These are phyloP conservation scores for Papilio elwesi DNA, from an alignment of 2,888 invertebrate genomes.

Conservation along the genomic window DNA sequence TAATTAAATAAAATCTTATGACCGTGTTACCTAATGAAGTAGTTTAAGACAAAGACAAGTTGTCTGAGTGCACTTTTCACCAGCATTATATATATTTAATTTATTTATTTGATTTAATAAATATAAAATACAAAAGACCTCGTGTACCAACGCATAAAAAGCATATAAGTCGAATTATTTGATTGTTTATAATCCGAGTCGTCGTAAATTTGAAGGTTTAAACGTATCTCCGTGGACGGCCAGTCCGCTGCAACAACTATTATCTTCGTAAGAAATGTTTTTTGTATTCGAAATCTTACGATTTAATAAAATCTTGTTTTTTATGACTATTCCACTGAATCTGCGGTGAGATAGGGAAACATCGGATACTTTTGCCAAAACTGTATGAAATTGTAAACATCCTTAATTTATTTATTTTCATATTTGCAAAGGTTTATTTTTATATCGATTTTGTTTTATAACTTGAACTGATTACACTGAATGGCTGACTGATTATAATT, in stretches of 20 bases:
- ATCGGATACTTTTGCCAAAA: not conserved
- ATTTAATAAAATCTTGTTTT: conserved; percentile 60
- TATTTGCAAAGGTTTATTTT: too few relatives aligned
- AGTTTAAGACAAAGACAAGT: not conserved
- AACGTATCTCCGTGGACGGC: conserved; percentile 52
- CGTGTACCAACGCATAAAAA: conserved; percentile 49
- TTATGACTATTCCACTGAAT: conserved; percentile 55
- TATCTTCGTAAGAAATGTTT: conserved; percentile 66
- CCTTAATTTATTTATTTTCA: not conserved
- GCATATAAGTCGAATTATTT: conserved; percentile 55
- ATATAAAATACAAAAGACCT: conserved; percentile 51
- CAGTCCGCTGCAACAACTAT: conserved; percentile 52
- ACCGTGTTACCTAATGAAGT: not conserved
- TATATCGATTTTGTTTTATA: too few relatives aligned
- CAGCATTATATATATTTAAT: not conserved
- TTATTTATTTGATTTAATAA: conserved; percentile 42
- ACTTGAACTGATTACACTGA: too few relatives aligned
- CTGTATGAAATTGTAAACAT: not conserved
- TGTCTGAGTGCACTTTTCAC: not conserved
- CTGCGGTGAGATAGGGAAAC: conserved; percentile 1
- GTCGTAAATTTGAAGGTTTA: conserved; percentile 68
- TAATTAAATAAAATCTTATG: not conserved
- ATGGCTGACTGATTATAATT: too few relatives aligned
- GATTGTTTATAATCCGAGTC: conserved; percentile 75
- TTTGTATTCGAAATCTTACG: conserved; percentile 63